These are phyloP conservation scores for Cryptocephalus moraei DNA, from an alignment of 2,888 invertebrate species.

Conservation along the genomic window DNA sequence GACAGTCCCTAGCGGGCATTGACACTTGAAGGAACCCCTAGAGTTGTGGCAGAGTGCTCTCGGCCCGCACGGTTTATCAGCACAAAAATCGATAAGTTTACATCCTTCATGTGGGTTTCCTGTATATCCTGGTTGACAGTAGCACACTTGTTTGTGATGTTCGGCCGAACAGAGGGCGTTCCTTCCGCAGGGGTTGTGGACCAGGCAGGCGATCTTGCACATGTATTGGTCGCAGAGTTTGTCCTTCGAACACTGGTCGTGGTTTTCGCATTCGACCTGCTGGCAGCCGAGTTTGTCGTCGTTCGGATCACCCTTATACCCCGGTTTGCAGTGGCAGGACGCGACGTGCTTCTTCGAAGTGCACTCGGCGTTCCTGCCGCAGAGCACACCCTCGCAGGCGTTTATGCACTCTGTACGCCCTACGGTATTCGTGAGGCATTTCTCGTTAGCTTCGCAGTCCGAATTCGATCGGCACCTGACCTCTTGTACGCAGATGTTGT, in stretches of 20 bases:
- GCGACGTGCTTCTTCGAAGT: conserved; percentile 61
- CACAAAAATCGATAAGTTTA: conserved; percentile 66
- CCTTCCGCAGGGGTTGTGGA: conserved; percentile 73
- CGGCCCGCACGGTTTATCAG: conserved; percentile 66
- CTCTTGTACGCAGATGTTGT: conserved; percentile 78
- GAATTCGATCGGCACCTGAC: conserved; percentile 60
- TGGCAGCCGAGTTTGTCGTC: conserved; percentile 73
- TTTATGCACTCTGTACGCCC: conserved; percentile 69
- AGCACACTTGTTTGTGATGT: conserved; percentile 66
- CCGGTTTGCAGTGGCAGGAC: conserved; percentile 66
- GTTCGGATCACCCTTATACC: conserved; percentile 61
- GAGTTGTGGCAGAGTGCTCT: conserved; percentile 73
- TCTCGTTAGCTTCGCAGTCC: conserved; percentile 66
- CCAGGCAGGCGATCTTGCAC: conserved; percentile 79
- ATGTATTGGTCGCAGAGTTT: conserved; percentile 73
- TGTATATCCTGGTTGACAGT: conserved; percentile 81
- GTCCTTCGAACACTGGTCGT: conserved; percentile 68
- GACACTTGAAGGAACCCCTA: conserved; percentile 69
- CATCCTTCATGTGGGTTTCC: conserved; percentile 69
- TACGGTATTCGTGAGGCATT: conserved; percentile 56
- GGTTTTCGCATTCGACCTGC: conserved; percentile 62
- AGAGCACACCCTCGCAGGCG: conserved; percentile 62
- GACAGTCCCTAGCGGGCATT: conserved; percentile 66
- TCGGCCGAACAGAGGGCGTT: conserved; percentile 81
- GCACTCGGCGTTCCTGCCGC: conserved; percentile 78